Conservation (phyloP, 2,888 invertebrate species). For the Noctua janthe region DNA sequence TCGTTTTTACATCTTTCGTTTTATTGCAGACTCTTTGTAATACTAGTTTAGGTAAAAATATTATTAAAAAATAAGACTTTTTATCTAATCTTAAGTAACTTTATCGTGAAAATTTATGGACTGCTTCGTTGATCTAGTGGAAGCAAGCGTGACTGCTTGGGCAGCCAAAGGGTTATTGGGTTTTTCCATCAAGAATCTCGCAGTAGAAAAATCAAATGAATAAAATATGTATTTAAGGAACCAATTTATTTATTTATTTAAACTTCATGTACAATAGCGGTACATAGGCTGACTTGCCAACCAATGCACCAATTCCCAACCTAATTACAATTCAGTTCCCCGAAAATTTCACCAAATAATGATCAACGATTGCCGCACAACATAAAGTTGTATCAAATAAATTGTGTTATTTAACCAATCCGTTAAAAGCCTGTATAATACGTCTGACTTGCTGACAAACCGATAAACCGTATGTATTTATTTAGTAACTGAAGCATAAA, state of each 20-base stretch:
- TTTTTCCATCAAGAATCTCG: too few species aligned
- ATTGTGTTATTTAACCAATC: slow-evolving; percentile 24
- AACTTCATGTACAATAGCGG: too few species aligned
- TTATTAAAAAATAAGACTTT: slow-evolving; percentile 15
- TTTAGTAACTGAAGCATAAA: slow-evolving; percentile 13
- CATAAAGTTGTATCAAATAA: slow-evolving; percentile 45
- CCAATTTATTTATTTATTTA: too few species aligned
- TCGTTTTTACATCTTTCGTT: slow-evolving; percentile 38
- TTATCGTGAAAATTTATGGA: neutral
- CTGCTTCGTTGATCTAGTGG: too few species aligned
- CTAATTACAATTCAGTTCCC: slow-evolving; percentile 26
- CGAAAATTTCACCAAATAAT: slow-evolving; percentile 38
- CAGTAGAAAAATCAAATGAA: too few species aligned
- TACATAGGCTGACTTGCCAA: too few species aligned
- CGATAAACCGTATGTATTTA: slow-evolving; percentile 37
- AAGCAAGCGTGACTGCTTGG: too few species aligned
- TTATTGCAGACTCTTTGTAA: slow-evolving; percentile 4
- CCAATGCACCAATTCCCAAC: neutral
- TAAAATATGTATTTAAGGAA: neutral
- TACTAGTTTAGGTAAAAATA: slow-evolving; percentile 4
- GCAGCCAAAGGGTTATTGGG: too few species aligned
- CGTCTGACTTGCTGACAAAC: slow-evolving; percentile 2
- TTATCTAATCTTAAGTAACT: neutral
- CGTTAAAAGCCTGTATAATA: slow-evolving; percentile 30
- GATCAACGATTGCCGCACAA: slow-evolving; percentile 42